A percentile compares a stretch with the other conserved stretches of the same genome.
Conservation (phyloP, 2,888 invertebrate species). For the Nasonia oneida region DNA sequence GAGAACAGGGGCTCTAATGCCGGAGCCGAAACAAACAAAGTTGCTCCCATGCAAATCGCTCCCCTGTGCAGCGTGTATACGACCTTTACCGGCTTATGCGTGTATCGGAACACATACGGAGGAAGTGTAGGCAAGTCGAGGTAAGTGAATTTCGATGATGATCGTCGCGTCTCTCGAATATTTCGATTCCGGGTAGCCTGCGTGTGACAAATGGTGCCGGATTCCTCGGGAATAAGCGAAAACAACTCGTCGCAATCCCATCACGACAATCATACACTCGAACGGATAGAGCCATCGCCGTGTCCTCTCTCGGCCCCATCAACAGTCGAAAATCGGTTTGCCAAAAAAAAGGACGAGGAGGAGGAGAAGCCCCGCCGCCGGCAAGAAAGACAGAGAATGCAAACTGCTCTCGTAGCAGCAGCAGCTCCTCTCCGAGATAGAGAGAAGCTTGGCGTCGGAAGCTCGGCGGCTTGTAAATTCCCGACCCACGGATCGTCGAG, state of each 20-base stretch:
- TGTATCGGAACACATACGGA: not conserved
- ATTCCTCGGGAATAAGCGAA: not conserved
- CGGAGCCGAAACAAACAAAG: constrained; percentile 2
- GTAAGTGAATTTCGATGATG: constrained; percentile 13
- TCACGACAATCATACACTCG: not conserved
- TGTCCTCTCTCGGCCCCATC: not conserved
- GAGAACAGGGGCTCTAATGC: constrained; percentile 6
- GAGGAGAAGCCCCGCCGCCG: not conserved
- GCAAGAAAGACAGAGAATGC: not conserved
- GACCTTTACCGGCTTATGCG: not conserved
- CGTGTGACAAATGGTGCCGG: not conserved
- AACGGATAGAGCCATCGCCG: not conserved
- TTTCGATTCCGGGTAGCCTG: not conserved
- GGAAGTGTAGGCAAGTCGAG: not conserved
- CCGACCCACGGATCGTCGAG: constrained; percentile 5
- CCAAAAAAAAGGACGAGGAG: not conserved
- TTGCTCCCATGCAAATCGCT: constrained; percentile 15
- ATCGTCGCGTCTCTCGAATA: not conserved
- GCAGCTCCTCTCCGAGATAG: not conserved
- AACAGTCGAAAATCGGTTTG: constrained; percentile 4
- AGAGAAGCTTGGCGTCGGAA: not conserved
- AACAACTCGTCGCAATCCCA: not conserved
- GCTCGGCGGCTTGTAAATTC: constrained; percentile 50
- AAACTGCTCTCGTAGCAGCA: not conserved
- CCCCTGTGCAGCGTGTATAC: not conserved